Evolutionary conservation across 2,797 vertebrate species (phyloP), one percentile per base, ranked within the genome.

Genomic region (Notamacropus eugenii): DNA sequence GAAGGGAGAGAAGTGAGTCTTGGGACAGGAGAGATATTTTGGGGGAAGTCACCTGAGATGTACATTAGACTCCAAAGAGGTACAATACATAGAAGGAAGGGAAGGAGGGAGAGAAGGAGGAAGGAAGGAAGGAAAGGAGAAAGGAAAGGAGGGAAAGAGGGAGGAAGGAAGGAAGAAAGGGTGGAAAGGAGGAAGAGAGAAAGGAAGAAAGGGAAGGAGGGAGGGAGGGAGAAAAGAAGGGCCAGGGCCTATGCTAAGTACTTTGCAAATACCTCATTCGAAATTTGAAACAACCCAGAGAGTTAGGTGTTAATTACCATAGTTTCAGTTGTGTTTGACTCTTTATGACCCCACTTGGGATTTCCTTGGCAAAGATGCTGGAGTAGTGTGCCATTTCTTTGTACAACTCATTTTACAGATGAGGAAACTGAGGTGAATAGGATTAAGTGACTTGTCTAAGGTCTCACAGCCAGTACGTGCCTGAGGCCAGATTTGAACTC

Each of bases 1-100:
- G 93, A 97, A 93, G 40, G 28, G 94, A 96, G 94, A 93, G 93
- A 95, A 93, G 54, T 50, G 97, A 97, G 95, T 95, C 92, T 96
- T 95, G 91, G 93, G 92, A 96, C 40, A 34, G 90, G 94, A 90
- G 93, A 92, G 82, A 91, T 1, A 24, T 59, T 93, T n/a, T 28
- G 74, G 95, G 92, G 67, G 50, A 55, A 55, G 50, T 93, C 55
- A 57, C 55, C 94, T 56, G 2, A 93, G 67, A 46, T 8, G 46
- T 40, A 46, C 10, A 24, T 82, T 82, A 95, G 92, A 94, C 74
- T 54, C 93, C 62, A 87, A 34, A 55, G 67, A 54, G 16, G 0
- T 50, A 34, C 54, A 67, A 34, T 67, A 67, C 29, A 62, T 9
- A 1, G 56, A 62, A 62, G n/a, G n/a, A 5, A 28, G 9, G 6